Conservation (phyloP, 1,140 invertebrate species). For the Caenorhabditis remanei region DNA sequence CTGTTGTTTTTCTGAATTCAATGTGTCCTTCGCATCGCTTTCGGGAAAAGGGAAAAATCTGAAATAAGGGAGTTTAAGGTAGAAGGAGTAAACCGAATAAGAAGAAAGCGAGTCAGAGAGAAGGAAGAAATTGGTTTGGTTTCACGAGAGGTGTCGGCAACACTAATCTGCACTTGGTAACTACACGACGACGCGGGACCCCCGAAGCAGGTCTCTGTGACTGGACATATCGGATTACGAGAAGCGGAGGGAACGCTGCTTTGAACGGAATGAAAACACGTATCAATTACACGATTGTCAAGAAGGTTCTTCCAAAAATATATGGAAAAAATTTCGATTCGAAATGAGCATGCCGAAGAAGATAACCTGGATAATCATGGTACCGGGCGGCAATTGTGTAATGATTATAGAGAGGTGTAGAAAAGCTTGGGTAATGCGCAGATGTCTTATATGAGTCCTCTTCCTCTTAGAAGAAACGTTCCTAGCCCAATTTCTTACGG, state of each 20-base stretch:
- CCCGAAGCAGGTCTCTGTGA: slow-evolving; percentile 18
- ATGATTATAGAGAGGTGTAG: slow-evolving; percentile 46
- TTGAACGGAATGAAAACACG: slow-evolving; percentile 37
- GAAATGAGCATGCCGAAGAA: background rate
- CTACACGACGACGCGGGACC: slow-evolving; percentile 46
- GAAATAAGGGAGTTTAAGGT: background rate
- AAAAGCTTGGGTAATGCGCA: slow-evolving; percentile 48
- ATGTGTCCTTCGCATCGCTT: background rate
- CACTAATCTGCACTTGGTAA: slow-evolving; percentile 56
- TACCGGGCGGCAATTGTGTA: background rate
- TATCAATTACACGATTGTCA: slow-evolving; percentile 43
- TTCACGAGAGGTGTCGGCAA: slow-evolving; percentile 47
- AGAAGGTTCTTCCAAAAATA: slow-evolving; percentile 26
- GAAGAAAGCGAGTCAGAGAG: background rate
- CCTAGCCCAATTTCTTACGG: slow-evolving; percentile 35
- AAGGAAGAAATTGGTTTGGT: slow-evolving; percentile 9
- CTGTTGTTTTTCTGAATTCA: background rate
- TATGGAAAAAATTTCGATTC: background rate
- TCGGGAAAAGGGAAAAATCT: background rate
- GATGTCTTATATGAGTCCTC: slow-evolving; percentile 41
- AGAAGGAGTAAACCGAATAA: background rate
- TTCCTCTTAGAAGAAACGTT: slow-evolving; percentile 16
- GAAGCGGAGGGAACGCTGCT: slow-evolving; percentile 30
- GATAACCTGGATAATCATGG: background rate
- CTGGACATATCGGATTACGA: slow-evolving; percentile 50